These are phyloP conservation scores for Cheirogaleus medius DNA, from an alignment of 2,113 vertebrate genomes.

Conservation along the genomic window DNA sequence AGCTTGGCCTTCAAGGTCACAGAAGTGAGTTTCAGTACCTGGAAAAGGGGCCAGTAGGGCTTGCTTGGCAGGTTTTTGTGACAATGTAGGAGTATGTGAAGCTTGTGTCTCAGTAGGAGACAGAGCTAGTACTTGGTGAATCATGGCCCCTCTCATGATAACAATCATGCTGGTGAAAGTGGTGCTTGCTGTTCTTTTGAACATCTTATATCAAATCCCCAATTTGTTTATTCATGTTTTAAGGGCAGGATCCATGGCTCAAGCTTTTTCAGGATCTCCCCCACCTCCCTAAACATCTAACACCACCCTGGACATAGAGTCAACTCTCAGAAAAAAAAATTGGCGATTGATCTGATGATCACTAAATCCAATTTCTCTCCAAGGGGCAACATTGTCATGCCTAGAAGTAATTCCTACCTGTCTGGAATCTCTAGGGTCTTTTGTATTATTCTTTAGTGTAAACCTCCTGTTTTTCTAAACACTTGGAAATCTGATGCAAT, in stretches of 20 bases:
- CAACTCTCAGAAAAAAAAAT: no score
- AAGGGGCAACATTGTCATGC: neutral
- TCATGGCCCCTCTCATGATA: neutral
- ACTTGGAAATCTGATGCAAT: neutral
- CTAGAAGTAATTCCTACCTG: neutral
- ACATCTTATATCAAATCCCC: neutral
- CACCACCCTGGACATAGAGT: neutral
- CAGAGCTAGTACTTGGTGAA: neutral
- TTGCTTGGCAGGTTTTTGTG: no score
- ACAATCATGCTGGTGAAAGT: fast-evolving
- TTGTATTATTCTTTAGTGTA: neutral
- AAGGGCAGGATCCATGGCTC: neutral
- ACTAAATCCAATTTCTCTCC: neutral
- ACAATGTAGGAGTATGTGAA: fast-evolving
- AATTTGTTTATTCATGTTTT: neutral
- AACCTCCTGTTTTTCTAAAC: neutral
- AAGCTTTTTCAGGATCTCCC: neutral
- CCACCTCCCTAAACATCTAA: neutral
- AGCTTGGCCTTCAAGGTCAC: fast-evolving
- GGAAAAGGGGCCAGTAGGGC: fast-evolving
- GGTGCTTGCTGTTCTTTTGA: neutral
- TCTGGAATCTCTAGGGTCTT: neutral
- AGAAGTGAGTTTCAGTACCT: neutral
- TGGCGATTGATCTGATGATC: neutral
- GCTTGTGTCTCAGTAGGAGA: neutral